Evolutionary conservation across 1,140 invertebrate genomes (phyloP).

Genomic region (Pissodes strobi): DNA sequence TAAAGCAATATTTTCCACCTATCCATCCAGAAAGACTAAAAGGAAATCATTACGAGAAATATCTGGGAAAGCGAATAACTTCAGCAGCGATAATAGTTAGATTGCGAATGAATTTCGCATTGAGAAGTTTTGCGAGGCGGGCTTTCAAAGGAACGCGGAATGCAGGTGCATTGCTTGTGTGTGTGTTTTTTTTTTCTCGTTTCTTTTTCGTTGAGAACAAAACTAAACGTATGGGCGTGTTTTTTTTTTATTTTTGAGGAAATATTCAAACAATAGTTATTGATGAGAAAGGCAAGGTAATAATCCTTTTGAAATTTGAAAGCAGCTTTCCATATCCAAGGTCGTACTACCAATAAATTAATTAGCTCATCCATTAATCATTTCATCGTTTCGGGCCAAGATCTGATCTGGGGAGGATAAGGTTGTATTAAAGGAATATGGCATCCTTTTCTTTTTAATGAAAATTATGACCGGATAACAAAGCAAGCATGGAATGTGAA

Average conservation of each 20-base stretch:
- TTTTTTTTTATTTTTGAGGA: neutral
- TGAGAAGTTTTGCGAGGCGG: slow-evolving; percentile 17
- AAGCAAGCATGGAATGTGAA: too few relatives aligned
- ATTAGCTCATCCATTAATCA: too few relatives aligned
- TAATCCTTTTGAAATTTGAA: too few relatives aligned
- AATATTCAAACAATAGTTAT: slow-evolving; percentile 1
- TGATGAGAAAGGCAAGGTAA: too few relatives aligned
- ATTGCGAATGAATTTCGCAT: slow-evolving; percentile 34
- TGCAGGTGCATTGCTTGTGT: slow-evolving; percentile 30
- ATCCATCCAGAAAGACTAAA: slow-evolving; percentile 36
- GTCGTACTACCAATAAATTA: too few relatives aligned
- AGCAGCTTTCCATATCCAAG: too few relatives aligned
- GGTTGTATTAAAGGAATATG: too few relatives aligned
- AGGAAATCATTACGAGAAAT: slow-evolving; percentile 40
- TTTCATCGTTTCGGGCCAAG: too few relatives aligned
- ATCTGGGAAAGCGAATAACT: slow-evolving; percentile 36
- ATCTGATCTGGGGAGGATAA: too few relatives aligned
- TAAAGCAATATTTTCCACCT: slow-evolving; percentile 42
- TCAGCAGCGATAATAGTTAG: slow-evolving; percentile 36
- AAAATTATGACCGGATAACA: too few relatives aligned
- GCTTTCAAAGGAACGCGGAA: slow-evolving; percentile 27
- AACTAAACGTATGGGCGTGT: neutral
- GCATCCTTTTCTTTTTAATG: too few relatives aligned
- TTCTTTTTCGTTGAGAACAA: slow-evolving; percentile 3
- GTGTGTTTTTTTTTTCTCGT: slow-evolving; percentile 12